Evolutionary conservation across 2,888 invertebrate species (phyloP).

Genomic region (Aproaerema taeniolella): DNA sequence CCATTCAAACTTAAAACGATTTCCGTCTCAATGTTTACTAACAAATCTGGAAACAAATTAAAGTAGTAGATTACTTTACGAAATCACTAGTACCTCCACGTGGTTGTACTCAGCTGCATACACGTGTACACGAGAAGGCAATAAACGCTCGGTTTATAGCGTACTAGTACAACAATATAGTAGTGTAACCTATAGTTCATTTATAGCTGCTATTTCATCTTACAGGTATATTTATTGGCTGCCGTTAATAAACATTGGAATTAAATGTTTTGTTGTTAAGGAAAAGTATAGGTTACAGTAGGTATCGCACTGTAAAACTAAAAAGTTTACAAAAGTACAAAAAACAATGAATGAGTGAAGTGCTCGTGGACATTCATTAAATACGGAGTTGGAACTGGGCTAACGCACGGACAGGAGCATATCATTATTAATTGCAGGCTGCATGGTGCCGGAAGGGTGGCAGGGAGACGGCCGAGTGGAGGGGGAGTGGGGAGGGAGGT

Average conservation of each 20-base stretch:
- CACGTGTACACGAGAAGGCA: conserved; percentile 6
- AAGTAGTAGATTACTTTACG: neutral
- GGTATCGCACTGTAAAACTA: too few relatives aligned
- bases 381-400: conserved; percentile 25
- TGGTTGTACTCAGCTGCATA: neutral
- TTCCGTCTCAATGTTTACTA: conserved; percentile 18
- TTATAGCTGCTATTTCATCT: too few relatives aligned
- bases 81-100: neutral
- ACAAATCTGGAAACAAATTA: neutral
- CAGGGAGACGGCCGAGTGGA: conserved; percentile 19
- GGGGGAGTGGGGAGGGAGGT: conserved; percentile 25
- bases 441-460: conserved; percentile 31
- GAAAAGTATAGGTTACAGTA: too few relatives aligned
- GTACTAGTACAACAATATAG: too few relatives aligned
- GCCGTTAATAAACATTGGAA: too few relatives aligned
- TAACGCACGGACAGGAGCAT: conserved; percentile 27
- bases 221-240: too few relatives aligned
- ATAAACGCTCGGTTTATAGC: too few relatives aligned
- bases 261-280: too few relatives aligned
- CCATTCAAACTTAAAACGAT: conserved; percentile 18
- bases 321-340: too few relatives aligned
- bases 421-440: conserved; percentile 38
- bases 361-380: conserved; percentile 24
- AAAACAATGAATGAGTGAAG: conserved; percentile 16
- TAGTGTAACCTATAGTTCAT: too few relatives aligned